Base-by-base conservation (phyloP, 1,140 invertebrate genomes). In the Bombus fervidus region DNA sequence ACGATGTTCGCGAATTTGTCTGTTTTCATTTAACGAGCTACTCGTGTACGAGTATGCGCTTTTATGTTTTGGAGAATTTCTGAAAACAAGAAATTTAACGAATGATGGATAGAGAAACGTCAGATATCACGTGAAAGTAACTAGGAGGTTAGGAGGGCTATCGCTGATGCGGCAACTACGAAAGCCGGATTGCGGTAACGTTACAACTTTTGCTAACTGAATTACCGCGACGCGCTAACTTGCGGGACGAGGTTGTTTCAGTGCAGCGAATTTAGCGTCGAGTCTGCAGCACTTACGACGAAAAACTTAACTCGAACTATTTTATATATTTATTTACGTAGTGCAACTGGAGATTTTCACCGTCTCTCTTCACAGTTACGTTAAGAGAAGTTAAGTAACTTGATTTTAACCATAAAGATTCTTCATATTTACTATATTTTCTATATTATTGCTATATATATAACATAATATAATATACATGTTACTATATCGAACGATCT, bases 141-240 rank as follows among this genome's bases (percentile, higher is more conserved):
- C 13, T 57, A 25, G 37, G 4, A n/a, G 75, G 75, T 77, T 59
- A 77, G 75, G 2, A 12, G 75, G 75, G 28, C 28, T 77, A 77
- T 77, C 64, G 78, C 34, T 37, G 62, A 53, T 80, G 37, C 53
- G n/a, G 64, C 41, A 53, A 68, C 78, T 69, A 31, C 43, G 31
- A 41, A 80, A 80, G 68, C 64, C 47, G 77, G 62, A 80, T 80
- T 47, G 64, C 64, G 77, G 41, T 77, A 77, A 62, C 75, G 57
- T 37, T 80, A 64, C 64, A 80, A 80, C 78, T 80, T 80, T 69
- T 57, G 64, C 41, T 69, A 69, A 80, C 78, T n/a, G 64, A 66
- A 69, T 80, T 68, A 31, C 59, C 13, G 15, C 43, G 69, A 41
- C 53, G 43, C 72, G 34, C 34, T 41, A 88, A 75, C 57, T 80